Conservation (phyloP, 2,113 vertebrate genomes). For the Tragelaphus scriptus region DNA sequence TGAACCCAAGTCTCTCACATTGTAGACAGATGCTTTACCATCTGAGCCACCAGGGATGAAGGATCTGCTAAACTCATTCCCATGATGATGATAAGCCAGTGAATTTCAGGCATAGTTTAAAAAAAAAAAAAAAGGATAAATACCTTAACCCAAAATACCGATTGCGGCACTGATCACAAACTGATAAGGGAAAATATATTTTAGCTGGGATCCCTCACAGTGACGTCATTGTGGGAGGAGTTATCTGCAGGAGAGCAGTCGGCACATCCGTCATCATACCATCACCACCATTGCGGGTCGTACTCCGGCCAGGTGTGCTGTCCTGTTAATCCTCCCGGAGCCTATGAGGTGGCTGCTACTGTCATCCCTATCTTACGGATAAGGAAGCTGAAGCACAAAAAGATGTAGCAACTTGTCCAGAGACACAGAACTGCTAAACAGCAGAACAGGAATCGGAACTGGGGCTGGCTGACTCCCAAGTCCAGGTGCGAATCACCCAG, state of each 20-base stretch:
- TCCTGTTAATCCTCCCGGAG: not conserved
- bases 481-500: not conserved
- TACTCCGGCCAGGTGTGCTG: too few species aligned
- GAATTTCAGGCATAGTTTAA: not conserved
- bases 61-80: not conserved
- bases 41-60: too few species aligned
- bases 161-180: not conserved
- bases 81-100: not conserved
- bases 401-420: not conserved
- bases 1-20: too few species aligned
- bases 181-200: not conserved
- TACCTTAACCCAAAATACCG: not conserved
- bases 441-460: not conserved
- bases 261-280: not conserved
- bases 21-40: too few species aligned
- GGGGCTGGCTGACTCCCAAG: not conserved
- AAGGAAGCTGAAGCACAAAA: not conserved
- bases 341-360: not conserved
- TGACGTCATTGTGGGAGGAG: not conserved
- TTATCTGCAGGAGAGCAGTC: not conserved
- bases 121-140: not conserved
- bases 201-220: not conserved
- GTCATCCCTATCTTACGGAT: not conserved
- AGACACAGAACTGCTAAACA: not conserved
- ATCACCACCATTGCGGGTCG: fast-evolving